Evolutionary conservation across 1,140 invertebrate species (phyloP).

Genomic region (Nilaparvata lugens): DNA sequence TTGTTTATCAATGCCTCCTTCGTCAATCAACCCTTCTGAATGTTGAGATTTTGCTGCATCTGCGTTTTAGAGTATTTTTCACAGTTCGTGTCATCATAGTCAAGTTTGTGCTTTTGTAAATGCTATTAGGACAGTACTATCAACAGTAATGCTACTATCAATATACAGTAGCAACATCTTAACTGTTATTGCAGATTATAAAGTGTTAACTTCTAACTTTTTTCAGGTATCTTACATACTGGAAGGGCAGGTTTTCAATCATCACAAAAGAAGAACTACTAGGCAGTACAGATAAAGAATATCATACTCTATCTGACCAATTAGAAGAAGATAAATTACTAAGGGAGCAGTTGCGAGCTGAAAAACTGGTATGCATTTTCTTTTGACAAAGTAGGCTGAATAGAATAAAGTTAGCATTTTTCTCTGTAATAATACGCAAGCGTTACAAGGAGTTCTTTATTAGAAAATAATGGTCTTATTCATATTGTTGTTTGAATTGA

Average conservation of each 20-base stretch:
- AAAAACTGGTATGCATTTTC: not conserved
- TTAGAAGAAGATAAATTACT: not conserved
- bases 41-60: too few species aligned
- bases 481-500: not conserved
- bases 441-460: not conserved
- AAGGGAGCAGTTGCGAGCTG: not conserved
- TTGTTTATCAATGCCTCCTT: too few species aligned
- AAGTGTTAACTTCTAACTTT: not conserved
- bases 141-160: too few species aligned
- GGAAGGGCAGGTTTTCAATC: not conserved
- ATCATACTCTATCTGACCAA: not conserved
- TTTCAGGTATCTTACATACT: not conserved
- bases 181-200: too few species aligned
- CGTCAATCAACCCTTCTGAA: too few species aligned
- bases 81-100: too few species aligned
- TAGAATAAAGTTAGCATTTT: not conserved
- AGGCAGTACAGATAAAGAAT: not conserved
- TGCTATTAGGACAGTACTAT: too few species aligned
- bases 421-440: not conserved
- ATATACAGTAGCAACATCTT: too few species aligned
- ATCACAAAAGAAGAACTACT: not conserved
- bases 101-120: too few species aligned
- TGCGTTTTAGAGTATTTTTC: too few species aligned
- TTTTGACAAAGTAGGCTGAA: not conserved
- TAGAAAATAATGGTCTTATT: not conserved